These are phyloP conservation scores for Pseudomyrmex sp. DNA, from an alignment of 1,140 invertebrate genomes.

Conservation along the genomic window DNA sequence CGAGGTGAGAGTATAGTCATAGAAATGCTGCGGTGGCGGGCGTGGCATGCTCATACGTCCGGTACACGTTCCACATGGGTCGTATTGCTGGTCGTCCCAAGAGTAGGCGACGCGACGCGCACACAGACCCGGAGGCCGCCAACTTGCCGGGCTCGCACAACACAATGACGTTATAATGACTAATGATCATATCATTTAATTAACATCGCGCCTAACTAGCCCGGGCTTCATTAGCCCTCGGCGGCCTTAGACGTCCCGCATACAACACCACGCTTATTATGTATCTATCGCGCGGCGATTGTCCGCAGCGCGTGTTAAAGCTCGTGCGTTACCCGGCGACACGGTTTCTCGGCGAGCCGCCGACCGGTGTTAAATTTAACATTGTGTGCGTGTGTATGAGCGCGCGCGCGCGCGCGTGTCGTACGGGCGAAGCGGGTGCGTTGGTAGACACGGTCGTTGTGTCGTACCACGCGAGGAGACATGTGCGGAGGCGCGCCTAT, in stretches of 20 bases:
- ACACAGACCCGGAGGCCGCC: conserved; percentile 41
- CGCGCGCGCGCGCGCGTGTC: conserved; percentile 39
- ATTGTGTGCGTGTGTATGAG: conserved; percentile 71
- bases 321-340: conserved; percentile 79
- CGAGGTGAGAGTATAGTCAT: conserved; percentile 68
- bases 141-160: conserved; percentile 68
- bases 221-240: conserved; percentile 82
- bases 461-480: conserved; percentile 51
- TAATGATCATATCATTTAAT: conserved; percentile 86
- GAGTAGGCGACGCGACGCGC: conserved; percentile 62
- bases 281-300: conserved; percentile 81
- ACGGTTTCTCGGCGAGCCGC: conserved; percentile 79
- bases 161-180: conserved; percentile 84
- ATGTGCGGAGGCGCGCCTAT: conserved; percentile 58
- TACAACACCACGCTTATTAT: conserved; percentile 80
- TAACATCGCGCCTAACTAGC: conserved; percentile 84
- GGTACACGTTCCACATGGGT: conserved; percentile 74
- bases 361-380: conserved; percentile 82
- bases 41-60: conserved; percentile 75
- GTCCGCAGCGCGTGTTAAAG: conserved; percentile 81
- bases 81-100: conserved; percentile 62
- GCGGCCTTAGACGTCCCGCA: conserved; percentile 77
- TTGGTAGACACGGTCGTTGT: conserved; percentile 56
- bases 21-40: conserved; percentile 77
- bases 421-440: conserved; percentile 45